Base-by-base conservation (phyloP, 2,888 invertebrate genomes). In the Nomada fucata region DNA sequence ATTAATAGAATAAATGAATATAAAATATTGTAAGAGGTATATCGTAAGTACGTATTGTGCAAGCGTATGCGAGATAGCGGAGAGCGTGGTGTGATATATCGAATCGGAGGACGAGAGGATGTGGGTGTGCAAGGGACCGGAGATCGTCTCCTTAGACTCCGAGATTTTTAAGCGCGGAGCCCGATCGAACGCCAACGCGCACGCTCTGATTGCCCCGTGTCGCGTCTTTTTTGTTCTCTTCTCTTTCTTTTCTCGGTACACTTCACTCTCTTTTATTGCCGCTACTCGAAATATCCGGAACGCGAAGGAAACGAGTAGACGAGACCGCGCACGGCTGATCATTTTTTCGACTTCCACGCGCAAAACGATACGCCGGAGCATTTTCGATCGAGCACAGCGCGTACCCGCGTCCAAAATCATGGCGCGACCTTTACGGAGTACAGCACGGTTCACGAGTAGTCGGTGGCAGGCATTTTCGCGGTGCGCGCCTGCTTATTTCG, bases 1-100 rank as follows among this genome's bases (percentile, higher is more conserved):
- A 93, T 93, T 93, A 93, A 92, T 93, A 93, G 91, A 92, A 89
- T 93, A 93, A 93, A 93, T 93, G 91, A 92, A 91, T 93, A 92
- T 92, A 92, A 88, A 89, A 92, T 93, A 93, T 92, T 92, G 90
- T 93, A 93, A 93, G 92, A 90, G 90, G 89, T 91, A 90, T 91
- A 86, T 91, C 91, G 90, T 93, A 93, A 92, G 92, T 93, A 91
- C 90, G 92, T 92, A 92, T 89, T 88, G 91, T 91, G 91, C 91
- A 90, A 91, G 84, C 88, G 91, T 90, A 88, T 89, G 90, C 81
- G 84, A 86, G 89, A 70, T 77, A 65, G 64, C 61, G 71, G 82
- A 86, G 84, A 55, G 68, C 26, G 63, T 44, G 57, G 79, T 60
- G 50, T 71, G 70, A 61, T 71, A 60, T 60, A 71, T 60, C 20